These are phyloP conservation scores for Machimus rusticus DNA, from an alignment of 2,888 invertebrate species.

Conservation along the genomic window DNA sequence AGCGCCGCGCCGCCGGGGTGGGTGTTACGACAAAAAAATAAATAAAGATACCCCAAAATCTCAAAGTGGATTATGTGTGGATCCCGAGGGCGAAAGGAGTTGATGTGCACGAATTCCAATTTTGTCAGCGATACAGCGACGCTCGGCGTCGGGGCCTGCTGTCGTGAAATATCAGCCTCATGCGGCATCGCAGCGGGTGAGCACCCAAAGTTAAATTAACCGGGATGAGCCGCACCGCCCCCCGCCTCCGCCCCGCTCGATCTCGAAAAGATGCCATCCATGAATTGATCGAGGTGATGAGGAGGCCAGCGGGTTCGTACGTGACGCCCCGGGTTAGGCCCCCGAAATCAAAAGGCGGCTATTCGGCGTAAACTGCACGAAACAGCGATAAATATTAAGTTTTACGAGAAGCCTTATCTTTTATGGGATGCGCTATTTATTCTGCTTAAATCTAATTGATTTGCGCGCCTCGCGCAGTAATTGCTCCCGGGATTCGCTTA, in stretches of 20 bases:
- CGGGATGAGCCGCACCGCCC: background rate
- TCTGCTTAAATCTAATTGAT: slow-evolving; percentile 24
- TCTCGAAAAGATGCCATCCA: background rate
- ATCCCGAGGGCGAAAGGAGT: background rate
- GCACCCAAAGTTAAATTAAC: slow-evolving; percentile 34
- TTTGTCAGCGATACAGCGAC: slow-evolving; percentile 23
- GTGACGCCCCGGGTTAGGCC: background rate
- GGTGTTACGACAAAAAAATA: background rate
- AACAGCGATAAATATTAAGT: slow-evolving; percentile 43
- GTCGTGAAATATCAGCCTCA: background rate
- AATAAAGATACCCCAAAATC: background rate
- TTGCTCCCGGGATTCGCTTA: background rate
- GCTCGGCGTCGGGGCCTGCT: background rate
- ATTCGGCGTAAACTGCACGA: slow-evolving; percentile 31
- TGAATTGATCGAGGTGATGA: background rate
- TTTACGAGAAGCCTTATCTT: slow-evolving; percentile 42
- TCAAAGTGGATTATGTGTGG: slow-evolving; percentile 9
- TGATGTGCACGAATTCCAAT: slow-evolving; percentile 30
- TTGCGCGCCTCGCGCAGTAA: slow-evolving; percentile 18
- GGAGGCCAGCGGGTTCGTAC: background rate
- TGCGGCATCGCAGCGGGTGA: background rate
- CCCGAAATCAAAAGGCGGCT: background rate
- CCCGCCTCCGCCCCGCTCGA: background rate
- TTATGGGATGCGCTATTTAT: slow-evolving; percentile 37
- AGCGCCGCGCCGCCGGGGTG: background rate